Conservation (phyloP, 2,888 invertebrate genomes). For the Phasia obesa region DNA sequence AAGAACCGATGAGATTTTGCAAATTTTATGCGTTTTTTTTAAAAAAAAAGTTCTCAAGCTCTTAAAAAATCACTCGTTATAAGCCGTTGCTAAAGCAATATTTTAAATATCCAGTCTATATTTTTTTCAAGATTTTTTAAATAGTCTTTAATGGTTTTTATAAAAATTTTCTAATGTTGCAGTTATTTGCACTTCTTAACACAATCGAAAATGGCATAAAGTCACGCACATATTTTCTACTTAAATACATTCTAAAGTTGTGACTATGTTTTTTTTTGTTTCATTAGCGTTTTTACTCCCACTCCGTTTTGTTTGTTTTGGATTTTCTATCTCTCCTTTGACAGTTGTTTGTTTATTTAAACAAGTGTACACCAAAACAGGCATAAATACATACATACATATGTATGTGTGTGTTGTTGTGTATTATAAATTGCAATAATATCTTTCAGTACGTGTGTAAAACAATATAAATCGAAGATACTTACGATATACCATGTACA, state of each 20-base stretch:
- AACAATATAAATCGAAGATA: conserved; percentile 14
- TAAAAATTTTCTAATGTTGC: background rate
- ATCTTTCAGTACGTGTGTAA: conserved; percentile 29
- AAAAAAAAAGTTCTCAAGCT: too few relatives aligned
- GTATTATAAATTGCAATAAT: conserved; percentile 8
- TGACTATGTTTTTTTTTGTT: background rate
- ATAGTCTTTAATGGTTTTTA: too few relatives aligned
- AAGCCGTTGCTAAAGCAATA: background rate
- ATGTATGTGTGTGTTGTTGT: conserved; percentile 4
- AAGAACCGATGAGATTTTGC: too few relatives aligned
- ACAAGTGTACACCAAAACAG: too few relatives aligned
- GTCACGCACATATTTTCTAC: conserved; percentile 53
- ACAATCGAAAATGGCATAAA: conserved; percentile 45
- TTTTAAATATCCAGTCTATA: background rate
- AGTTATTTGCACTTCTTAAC: conserved; percentile 35
- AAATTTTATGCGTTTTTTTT: too few relatives aligned
- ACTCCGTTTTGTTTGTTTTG: background rate
- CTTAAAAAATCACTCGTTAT: too few relatives aligned
- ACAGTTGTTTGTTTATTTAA: background rate
- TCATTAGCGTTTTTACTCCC: background rate
- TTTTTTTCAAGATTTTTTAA: too few relatives aligned
- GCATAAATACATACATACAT: too few relatives aligned
- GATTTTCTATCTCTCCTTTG: background rate
- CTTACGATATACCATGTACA: background rate
- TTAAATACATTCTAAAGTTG: background rate